Base-by-base conservation (phyloP, 2,888 invertebrate genomes). In the Standfussiana lucernea region DNA sequence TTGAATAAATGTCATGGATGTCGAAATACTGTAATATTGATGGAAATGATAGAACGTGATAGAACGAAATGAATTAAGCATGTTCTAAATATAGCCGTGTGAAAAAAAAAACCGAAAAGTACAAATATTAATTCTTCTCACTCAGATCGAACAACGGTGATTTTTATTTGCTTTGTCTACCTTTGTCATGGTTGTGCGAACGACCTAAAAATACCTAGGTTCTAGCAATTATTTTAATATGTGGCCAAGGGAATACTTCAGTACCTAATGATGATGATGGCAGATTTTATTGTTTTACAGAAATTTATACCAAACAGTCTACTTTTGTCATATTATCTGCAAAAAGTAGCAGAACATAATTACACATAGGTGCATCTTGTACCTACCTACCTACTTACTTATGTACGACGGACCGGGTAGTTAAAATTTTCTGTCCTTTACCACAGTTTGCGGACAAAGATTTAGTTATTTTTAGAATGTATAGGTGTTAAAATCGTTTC, bases 1-100 rank as follows among this genome's bases (percentile, higher is more conserved):
- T 68, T 61, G 15, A 70, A 66, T 73, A 65, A 77, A 74, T 74
- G 8, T n/a, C 13, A 47, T 40, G 21, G 18, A 83, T 61, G 37
- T 18, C 35, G 45, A 28, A 72, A 61, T 65, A 21, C 4, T 53
- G 5, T 50, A 59, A 18, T 67, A 35, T 64, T 10, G 0, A 40
- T 50, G 24, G 18, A 66, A 61, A 40, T 42, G n/a, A 24, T 35
- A 47, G 18, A 21, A n/a, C 28, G 32, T 53, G 18, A 32, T 18
- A 21, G 28, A 66, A 56, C 28, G 1, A 59, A 65, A 0, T 42
- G 35, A 47, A 18, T 66, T 65, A 28, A 15, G 6, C 35, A 59
- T 40, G 7, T 15, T 35, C 32, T 24, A 18, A 61, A 61, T 45
- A 53, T 3, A n/a, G n/a, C 0, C n/a, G 53, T 5, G n/a, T 50